These are phyloP conservation scores for Bombus ignitus DNA, from an alignment of 1,140 invertebrate species.

Conservation along the genomic window DNA sequence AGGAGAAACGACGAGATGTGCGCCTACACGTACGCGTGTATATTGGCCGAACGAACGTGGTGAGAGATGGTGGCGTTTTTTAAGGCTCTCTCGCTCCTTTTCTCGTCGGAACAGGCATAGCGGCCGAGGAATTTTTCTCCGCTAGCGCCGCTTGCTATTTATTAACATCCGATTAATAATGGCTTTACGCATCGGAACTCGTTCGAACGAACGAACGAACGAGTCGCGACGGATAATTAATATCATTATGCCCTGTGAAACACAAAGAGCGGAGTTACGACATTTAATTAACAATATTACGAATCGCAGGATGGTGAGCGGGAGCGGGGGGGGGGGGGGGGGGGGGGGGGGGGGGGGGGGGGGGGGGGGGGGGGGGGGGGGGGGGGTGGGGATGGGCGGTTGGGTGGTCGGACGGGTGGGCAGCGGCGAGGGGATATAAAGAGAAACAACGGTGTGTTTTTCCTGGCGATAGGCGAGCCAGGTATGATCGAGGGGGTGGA, in stretches of 20 bases:
- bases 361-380: too few relatives aligned
- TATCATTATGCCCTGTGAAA: slow-evolving; percentile 53
- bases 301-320: slow-evolving; percentile 21
- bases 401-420: not conserved
- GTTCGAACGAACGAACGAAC: slow-evolving; percentile 24
- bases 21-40: not conserved
- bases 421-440: slow-evolving; percentile 38
- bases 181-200: slow-evolving; percentile 44
- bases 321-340: not conserved
- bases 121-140: slow-evolving; percentile 3
- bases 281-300: slow-evolving; percentile 60
- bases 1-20: slow-evolving; percentile 24
- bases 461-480: slow-evolving; percentile 48
- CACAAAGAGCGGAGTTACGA: slow-evolving; percentile 55
- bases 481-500: slow-evolving; percentile 47
- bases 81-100: not conserved
- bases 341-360: not conserved
- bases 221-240: slow-evolving; percentile 52
- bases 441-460: slow-evolving; percentile 57
- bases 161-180: slow-evolving; percentile 54
- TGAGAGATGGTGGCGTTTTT: not conserved
- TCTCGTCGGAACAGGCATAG: not conserved
- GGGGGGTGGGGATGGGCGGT: not conserved
- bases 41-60: not conserved
- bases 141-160: slow-evolving; percentile 23